Conservation (phyloP, 2,888 invertebrate species). For the Pecten maximus region DNA sequence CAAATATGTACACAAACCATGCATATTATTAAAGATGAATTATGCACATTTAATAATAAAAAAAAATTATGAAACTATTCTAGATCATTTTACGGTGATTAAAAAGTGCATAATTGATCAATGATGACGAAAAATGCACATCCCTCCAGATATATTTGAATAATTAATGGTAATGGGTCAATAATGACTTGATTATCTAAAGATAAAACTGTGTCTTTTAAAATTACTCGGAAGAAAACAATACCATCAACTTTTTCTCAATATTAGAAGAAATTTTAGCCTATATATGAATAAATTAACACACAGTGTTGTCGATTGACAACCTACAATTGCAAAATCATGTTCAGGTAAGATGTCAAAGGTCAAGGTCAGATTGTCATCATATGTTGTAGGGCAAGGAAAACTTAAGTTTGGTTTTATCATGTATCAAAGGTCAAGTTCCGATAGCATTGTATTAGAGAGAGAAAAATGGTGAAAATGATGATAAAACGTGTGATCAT, state of each 20-base stretch:
- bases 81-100: not conserved
- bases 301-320: no score
- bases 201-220: not conserved
- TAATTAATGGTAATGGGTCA: constrained; percentile 22
- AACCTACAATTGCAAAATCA: no score
- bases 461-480: no score
- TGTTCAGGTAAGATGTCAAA: no score
- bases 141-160: not conserved
- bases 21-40: not conserved
- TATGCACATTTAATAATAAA: not conserved
- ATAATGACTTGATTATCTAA: not conserved
- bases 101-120: constrained; percentile 6
- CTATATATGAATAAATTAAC: no score
- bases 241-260: not conserved
- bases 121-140: not conserved
- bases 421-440: no score
- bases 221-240: not conserved
- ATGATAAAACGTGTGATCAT: no score
- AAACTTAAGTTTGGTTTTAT: no score
- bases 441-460: no score
- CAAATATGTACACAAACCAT: not conserved
- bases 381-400: no score
- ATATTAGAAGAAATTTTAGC: no score
- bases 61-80: not conserved
- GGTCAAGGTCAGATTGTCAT: no score